Percentiles rank a stretch among this genome's conserved stretches.
phyloP scores from a whole-genome alignment of 2,888 invertebrate genomes.

The Synergus japonicus region DNA sequence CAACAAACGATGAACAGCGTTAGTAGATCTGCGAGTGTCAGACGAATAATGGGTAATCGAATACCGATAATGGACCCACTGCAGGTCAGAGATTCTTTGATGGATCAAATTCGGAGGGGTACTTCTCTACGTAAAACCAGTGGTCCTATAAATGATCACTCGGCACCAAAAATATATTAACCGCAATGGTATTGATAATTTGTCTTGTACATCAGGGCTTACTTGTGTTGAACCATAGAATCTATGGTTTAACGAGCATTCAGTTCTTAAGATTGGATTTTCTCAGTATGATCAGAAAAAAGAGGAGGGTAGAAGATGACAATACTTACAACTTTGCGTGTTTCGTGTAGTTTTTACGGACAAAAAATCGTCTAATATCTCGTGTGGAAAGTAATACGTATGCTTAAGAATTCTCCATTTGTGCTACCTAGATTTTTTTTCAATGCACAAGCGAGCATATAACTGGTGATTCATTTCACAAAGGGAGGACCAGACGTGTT shows the following conservation, averaged over 20 bases:
- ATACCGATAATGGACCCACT: constrained; percentile 74
- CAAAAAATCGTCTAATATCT: not conserved
- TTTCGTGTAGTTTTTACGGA: not conserved
- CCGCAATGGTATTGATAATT: not conserved
- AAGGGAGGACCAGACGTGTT: no score
- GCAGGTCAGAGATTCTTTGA: constrained; percentile 85
- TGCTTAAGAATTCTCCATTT: not conserved
- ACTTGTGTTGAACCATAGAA: not conserved
- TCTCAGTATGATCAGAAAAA: not conserved
- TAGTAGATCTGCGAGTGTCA: constrained; percentile 72
- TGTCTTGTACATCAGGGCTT: not conserved
- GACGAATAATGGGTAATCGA: constrained; percentile 74
- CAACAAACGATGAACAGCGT: constrained; percentile 77
- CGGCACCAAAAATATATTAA: constrained; percentile 91
- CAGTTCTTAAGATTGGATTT: not conserved
- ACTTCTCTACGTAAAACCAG: constrained; percentile 89
- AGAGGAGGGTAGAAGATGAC: not conserved
- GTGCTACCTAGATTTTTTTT: not conserved
- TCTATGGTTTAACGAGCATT: not conserved
- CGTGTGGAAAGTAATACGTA: not conserved
- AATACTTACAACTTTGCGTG: not conserved
- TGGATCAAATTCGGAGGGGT: constrained; percentile 95
- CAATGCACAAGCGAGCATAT: not conserved
- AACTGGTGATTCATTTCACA: not conserved
- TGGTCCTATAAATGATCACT: constrained; percentile 87